These are phyloP conservation scores for Distichodus sexfasciatus DNA, from an alignment of 2,797 vertebrate species.

Conservation along the genomic window DNA sequence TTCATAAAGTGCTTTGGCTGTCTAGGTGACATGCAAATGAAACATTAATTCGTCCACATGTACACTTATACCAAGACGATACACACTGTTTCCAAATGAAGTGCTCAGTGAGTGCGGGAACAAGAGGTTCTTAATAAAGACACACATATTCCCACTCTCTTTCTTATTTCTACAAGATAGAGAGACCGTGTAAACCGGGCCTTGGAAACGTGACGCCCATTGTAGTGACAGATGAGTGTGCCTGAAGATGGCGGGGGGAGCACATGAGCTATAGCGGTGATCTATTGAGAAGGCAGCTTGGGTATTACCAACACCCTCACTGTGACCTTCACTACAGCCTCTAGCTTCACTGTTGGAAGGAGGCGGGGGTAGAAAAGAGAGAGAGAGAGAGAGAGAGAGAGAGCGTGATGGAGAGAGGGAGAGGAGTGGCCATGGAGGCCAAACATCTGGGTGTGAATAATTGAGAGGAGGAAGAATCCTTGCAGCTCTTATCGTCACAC, in stretches of 20 bases:
- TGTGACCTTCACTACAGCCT: constrained; percentile 26
- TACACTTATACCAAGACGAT: too few species aligned
- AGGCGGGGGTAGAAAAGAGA: constrained; percentile 31
- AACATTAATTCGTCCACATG: too few species aligned
- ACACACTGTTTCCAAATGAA: too few species aligned
- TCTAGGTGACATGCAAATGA: too few species aligned
- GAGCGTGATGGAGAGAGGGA: not conserved
- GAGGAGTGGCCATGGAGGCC: constrained; percentile 1
- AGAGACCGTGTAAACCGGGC: not conserved
- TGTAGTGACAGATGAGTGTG: constrained; percentile 1
- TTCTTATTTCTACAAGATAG: not conserved
- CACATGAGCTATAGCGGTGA: constrained; percentile 3
- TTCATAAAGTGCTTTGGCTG: too few species aligned
- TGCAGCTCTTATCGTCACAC: constrained; percentile 10
- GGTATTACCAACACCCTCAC: constrained; percentile 3
- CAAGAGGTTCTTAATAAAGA: too few species aligned
- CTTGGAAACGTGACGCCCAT: not conserved
- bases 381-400: constrained; percentile 16
- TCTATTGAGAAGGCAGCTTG: not conserved
- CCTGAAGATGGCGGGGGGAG: not conserved
- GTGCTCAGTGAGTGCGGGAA: too few species aligned
- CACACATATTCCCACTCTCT: too few species aligned
- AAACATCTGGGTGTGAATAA: constrained; percentile 26
- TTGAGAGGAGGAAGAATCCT: constrained; percentile 14
- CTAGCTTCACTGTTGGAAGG: not conserved